These are phyloP conservation scores for Rutpela maculata DNA, from an alignment of 2,888 invertebrate genomes.

Conservation along the genomic window DNA sequence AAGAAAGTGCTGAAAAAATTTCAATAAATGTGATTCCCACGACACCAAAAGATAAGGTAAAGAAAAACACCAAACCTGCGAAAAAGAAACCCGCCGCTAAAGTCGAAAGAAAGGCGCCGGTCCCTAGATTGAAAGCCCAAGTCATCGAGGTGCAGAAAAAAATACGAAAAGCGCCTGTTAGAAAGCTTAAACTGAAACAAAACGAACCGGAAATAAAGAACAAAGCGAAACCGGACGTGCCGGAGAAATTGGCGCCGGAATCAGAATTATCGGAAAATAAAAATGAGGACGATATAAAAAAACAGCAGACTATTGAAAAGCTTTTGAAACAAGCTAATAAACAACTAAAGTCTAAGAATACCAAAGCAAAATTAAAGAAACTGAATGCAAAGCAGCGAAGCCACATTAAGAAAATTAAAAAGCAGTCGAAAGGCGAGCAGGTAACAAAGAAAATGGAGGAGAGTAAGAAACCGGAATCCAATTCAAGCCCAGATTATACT, in stretches of 20 bases:
- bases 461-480: background rate
- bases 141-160: conserved; percentile 31
- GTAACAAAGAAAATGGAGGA: conserved; percentile 10
- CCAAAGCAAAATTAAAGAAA: conserved; percentile 46
- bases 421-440: conserved; percentile 28
- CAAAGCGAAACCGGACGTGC: conserved; percentile 34
- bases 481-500: conserved; percentile 4
- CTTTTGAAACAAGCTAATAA: conserved; percentile 58
- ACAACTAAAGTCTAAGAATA: conserved; percentile 45
- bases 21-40: conserved; percentile 38
- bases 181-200: conserved; percentile 66
- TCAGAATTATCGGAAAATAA: background rate
- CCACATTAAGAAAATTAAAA: conserved; percentile 30
- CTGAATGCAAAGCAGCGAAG: conserved; percentile 27
- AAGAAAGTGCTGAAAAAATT: conserved; percentile 49
- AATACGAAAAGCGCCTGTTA: conserved; percentile 28
- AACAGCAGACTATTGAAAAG: conserved; percentile 60
- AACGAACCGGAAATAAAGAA: conserved; percentile 34
- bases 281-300: conserved; percentile 60
- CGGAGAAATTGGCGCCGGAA: conserved; percentile 30
- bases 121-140: conserved; percentile 39
- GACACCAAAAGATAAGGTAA: conserved; percentile 43
- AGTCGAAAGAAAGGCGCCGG: conserved; percentile 40
- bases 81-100: conserved; percentile 45
- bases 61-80: conserved; percentile 37